Evolutionary conservation across 1,140 invertebrate species (phyloP), one percentile per base, ranked within the genome.

Genomic region (Ptiloglossa arizonensis): DNA sequence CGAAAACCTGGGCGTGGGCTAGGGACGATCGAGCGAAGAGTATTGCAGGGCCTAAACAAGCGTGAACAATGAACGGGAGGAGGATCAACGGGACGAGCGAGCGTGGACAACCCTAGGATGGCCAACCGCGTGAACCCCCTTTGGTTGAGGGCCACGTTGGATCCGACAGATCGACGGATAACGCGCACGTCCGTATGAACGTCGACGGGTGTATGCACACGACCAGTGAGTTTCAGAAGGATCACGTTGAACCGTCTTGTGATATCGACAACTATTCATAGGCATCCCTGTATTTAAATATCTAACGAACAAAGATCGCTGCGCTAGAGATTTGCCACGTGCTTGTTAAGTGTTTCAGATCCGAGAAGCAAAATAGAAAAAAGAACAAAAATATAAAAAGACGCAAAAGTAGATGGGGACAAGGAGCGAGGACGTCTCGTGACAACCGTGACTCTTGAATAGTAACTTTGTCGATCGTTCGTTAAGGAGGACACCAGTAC

Each of bases 401-500:
- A 24, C 69, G 11, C 60, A 60, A 54, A 66, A 27, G 35, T 50
- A 72, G 62, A 29, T 27, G n/a, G 50, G 59, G 32, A 59, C 64
- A 35, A 72, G 22, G 22, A 56, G 50, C 27, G n/a, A 22, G 82
- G 76, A 86, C 79, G 81, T 87, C 81, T 87, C 67, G 54, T 81
- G 81, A 84, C 79, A 41, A 85, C 78, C 79, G 82, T 70, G 62
- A 78, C 64, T 82, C 70, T 86, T 78, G 54, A 56, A 60, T 84
- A 76, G 78, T 79, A 60, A 72, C 67, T 80, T 68, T 83, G 85
- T 85, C 62, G 81, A 86, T 83, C 50, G 71, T 78, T 29, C 75
- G 82, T 75, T 69, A 74, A 88, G 27, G 46, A 79, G 44, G 78
- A 86, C 80, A 82, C 73, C 80, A 82, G 81, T 82, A 87, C 68